These are phyloP conservation scores for Varroa destructor DNA, from an alignment of 1,140 invertebrate species.

Conservation along the genomic window DNA sequence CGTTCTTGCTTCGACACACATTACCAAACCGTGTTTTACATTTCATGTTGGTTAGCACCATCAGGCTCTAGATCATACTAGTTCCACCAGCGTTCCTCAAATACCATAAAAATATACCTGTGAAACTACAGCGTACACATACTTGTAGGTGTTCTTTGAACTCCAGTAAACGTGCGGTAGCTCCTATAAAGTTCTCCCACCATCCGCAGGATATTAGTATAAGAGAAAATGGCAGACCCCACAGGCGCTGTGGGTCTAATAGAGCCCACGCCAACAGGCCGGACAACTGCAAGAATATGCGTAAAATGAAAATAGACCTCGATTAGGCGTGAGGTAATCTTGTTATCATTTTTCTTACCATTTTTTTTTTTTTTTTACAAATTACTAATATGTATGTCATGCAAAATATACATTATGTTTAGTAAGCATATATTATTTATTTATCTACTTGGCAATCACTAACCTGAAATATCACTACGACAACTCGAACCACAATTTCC, in stretches of 20 bases:
- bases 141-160: too few species aligned
- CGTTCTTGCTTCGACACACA: too few species aligned
- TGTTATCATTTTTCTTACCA: too few species aligned
- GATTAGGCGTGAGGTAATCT: background rate
- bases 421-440: background rate
- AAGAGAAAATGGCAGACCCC: conserved; percentile 42
- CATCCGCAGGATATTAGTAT: conserved; percentile 44
- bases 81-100: too few species aligned
- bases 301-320: background rate
- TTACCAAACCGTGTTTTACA: too few species aligned
- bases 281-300: background rate
- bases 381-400: too few species aligned
- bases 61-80: too few species aligned
- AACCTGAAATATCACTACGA: background rate
- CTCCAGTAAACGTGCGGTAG: background rate
- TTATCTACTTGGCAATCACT: background rate
- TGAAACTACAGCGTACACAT: too few species aligned
- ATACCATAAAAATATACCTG: too few species aligned
- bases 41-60: too few species aligned
- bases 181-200: conserved; percentile 46
- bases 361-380: too few species aligned
- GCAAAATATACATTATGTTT: too few species aligned
- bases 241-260: conserved; percentile 33
- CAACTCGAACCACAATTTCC: background rate
- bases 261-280: conserved; percentile 6